Evolutionary conservation across 2,888 invertebrate genomes (phyloP).

Genomic region (Caenorhabditis zanzibari): DNA sequence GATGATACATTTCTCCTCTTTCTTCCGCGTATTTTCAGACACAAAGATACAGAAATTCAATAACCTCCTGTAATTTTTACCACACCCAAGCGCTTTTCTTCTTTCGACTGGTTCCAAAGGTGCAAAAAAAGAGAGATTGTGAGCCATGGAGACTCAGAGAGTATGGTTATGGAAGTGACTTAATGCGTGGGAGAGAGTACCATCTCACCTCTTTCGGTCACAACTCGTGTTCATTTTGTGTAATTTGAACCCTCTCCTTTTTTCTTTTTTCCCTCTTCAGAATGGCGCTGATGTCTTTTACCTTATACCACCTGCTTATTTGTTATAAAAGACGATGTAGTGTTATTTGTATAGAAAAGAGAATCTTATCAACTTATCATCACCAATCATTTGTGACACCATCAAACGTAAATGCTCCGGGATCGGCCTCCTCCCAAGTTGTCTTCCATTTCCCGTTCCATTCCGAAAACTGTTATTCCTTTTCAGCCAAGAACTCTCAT

Average conservation of each 20-base stretch:
- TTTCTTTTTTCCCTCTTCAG: slow-evolving; percentile 4
- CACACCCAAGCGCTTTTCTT: slow-evolving; percentile 1
- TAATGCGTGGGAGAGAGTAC: slow-evolving; percentile 47
- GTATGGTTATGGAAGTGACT: background rate
- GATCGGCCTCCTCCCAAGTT: slow-evolving; percentile 2
- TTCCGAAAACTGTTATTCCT: background rate
- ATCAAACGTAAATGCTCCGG: slow-evolving; percentile 22
- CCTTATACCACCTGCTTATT: slow-evolving; percentile 36
- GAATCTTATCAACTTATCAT: slow-evolving; percentile 48
- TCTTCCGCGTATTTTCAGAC: slow-evolving; percentile 5
- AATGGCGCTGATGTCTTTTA: slow-evolving; percentile 42
- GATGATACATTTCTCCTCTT: slow-evolving; percentile 12
- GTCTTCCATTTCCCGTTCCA: slow-evolving; percentile 2
- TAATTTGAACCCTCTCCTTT: slow-evolving; percentile 49
- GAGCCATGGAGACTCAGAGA: slow-evolving; percentile 10
- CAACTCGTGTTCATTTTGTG: slow-evolving; percentile 29
- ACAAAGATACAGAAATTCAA: background rate
- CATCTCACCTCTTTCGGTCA: slow-evolving; percentile 3
- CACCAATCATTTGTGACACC: slow-evolving; percentile 44
- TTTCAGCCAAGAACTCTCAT: background rate
- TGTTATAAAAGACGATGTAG: slow-evolving; percentile 17
- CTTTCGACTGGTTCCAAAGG: slow-evolving; percentile 1
- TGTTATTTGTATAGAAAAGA: slow-evolving; percentile 9
- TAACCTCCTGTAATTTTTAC: background rate
- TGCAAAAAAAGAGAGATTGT: background rate